phyloP scores from a whole-genome alignment of 1,140 invertebrate species.

The Cydia fagiglandana region DNA sequence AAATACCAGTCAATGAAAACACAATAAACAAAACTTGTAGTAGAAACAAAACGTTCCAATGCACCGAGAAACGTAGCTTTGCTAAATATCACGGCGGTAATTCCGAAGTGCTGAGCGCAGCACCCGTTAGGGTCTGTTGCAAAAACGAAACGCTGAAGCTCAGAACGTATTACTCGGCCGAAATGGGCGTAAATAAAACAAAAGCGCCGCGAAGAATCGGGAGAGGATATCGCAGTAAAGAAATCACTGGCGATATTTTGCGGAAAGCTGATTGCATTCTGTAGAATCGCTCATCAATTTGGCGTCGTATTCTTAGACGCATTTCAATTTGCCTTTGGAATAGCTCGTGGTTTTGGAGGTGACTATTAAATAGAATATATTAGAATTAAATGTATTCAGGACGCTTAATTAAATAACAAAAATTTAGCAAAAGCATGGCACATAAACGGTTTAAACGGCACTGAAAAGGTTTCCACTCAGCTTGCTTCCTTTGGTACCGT shows the following conservation, averaged over 20 bases:
- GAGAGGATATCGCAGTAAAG: not conserved
- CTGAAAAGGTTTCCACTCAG: too few relatives aligned
- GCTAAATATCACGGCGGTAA: not conserved
- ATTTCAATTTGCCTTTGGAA: too few relatives aligned
- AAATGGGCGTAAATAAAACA: conserved; percentile 10
- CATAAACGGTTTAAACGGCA: too few relatives aligned
- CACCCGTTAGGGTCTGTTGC: not conserved
- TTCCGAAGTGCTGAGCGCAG: not conserved
- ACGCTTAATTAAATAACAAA: too few relatives aligned
- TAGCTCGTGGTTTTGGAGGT: too few relatives aligned
- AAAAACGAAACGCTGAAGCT: not conserved
- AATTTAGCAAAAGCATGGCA: too few relatives aligned
- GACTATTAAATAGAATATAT: too few relatives aligned
- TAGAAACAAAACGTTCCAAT: not conserved
- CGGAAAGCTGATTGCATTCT: not conserved
- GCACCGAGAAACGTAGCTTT: not conserved
- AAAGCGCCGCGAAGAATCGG: not conserved
- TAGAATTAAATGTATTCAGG: too few relatives aligned
- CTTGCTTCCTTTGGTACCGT: too few relatives aligned
- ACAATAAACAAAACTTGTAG: not conserved
- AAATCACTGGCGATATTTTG: conserved; percentile 5
- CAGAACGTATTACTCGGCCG: not conserved
- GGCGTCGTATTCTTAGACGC: too few relatives aligned
- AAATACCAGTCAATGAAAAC: too few relatives aligned
- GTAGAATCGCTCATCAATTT: too few relatives aligned